Conservation (phyloP, 2,113 vertebrate species). For the Geococcyx californianus region DNA sequence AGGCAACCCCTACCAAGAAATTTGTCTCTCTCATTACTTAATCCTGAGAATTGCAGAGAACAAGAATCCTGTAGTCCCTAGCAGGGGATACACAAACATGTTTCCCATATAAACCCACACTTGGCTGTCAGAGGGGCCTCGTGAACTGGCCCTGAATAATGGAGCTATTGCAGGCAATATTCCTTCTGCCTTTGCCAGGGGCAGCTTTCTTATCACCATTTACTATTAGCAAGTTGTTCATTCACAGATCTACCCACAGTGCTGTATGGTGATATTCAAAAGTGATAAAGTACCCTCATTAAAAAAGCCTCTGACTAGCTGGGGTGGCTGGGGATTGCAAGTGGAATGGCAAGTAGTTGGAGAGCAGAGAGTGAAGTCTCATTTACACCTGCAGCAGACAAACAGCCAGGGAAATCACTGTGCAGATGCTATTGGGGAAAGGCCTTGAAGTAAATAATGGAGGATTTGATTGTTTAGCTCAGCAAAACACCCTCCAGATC, state of each 20-base stretch:
- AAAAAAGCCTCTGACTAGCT: not conserved
- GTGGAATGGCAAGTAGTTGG: not conserved
- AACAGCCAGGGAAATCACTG: not conserved
- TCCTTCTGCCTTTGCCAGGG: not conserved
- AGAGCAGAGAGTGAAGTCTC: not conserved
- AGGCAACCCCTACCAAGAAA: not conserved
- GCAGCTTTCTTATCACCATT: not conserved
- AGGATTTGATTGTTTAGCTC: not conserved
- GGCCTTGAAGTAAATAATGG: not conserved
- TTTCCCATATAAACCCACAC: not conserved
- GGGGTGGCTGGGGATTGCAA: not conserved
- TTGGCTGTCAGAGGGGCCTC: not conserved
- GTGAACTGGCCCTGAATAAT: not conserved
- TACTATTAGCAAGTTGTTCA: not conserved
- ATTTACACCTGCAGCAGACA: not conserved
- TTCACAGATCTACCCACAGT: not conserved
- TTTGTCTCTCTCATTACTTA: not conserved
- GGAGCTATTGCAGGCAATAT: not conserved
- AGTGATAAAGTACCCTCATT: not conserved
- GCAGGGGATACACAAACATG: accelerated
- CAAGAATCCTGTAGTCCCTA: not conserved
- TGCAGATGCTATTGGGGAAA: not conserved
- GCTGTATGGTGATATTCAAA: not conserved
- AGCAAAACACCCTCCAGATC: not conserved
- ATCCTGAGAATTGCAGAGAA: not conserved